A percentile compares a stretch with the other conserved stretches of the same genome.
These are phyloP conservation scores for Cinara cedri DNA, from an alignment of 2,888 invertebrate species.

Conservation along the genomic window DNA sequence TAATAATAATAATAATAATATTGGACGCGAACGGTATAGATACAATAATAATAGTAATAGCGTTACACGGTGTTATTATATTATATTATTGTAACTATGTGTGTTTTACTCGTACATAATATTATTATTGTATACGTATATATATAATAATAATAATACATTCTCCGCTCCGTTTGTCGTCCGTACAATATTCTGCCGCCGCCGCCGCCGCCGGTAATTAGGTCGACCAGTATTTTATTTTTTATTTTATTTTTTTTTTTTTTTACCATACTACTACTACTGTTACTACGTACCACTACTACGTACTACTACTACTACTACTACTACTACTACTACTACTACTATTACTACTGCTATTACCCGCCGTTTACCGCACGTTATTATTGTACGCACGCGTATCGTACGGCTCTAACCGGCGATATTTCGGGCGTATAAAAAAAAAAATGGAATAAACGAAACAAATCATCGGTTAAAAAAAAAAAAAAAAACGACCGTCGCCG, in stretches of 20 bases:
- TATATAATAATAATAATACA: not conserved
- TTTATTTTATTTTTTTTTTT: no score
- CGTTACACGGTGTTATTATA: no score
- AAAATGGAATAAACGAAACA: slow-evolving; percentile 1
- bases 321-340: not conserved
- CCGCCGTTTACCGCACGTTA: no score
- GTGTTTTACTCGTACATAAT: not conserved
- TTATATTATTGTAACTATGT: not conserved
- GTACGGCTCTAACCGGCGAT: not conserved
- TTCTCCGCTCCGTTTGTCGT: slow-evolving; percentile 27
- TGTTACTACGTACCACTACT: not conserved
- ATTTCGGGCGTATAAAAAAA: not conserved
- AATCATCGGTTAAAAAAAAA: not conserved
- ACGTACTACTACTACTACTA: slow-evolving; percentile 1
- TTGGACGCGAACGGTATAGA: not conserved
- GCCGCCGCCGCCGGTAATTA: slow-evolving; percentile 18
- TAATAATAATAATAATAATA: slow-evolving; percentile 36
- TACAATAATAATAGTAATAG: no score
- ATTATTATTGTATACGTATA: no score
- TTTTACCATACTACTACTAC: not conserved
- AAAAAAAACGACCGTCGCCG: not conserved
- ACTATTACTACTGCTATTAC: not conserved
- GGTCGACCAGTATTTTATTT: slow-evolving; percentile 12
- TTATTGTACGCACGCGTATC: not conserved
- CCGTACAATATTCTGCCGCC: not conserved